These are phyloP conservation scores for Drosophila tripunctata DNA, from an alignment of 2,888 invertebrate species.

Conservation along the genomic window DNA sequence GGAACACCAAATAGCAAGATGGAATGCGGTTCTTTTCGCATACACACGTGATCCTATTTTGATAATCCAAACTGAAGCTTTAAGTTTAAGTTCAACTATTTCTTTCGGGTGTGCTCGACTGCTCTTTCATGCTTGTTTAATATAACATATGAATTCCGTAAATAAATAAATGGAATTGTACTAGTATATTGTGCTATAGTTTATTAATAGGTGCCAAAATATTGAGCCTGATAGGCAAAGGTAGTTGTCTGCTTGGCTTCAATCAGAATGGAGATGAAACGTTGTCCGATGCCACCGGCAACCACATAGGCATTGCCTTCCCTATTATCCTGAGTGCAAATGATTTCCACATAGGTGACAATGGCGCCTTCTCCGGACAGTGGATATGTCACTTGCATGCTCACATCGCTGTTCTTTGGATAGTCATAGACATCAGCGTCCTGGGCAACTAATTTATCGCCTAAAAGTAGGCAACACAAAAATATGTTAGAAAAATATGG, in stretches of 20 bases:
- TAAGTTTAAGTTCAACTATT: too few species aligned
- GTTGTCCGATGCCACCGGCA: slow-evolving; percentile 82
- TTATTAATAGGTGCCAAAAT: slow-evolving; percentile 75
- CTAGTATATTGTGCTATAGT: too few species aligned
- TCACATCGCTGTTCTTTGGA: slow-evolving; percentile 74
- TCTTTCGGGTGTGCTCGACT: too few species aligned
- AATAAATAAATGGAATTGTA: too few species aligned
- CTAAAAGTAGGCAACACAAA: slow-evolving; percentile 58
- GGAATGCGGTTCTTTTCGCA: too few species aligned
- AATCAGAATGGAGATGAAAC: slow-evolving; percentile 79
- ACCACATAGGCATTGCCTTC: slow-evolving; percentile 82
- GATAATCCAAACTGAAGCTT: too few species aligned
- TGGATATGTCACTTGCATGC: slow-evolving; percentile 80
- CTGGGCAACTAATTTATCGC: slow-evolving; percentile 79
- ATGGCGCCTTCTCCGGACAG: slow-evolving; percentile 71
- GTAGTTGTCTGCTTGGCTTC: slow-evolving; percentile 78
- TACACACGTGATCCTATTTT: too few species aligned
- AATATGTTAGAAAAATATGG: background rate
- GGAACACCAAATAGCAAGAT: too few species aligned
- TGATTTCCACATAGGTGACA: slow-evolving; percentile 78
- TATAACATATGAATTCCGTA: too few species aligned
- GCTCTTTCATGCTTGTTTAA: too few species aligned
- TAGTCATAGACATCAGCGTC: slow-evolving; percentile 73
- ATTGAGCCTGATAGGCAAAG: slow-evolving; percentile 79
- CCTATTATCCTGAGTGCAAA: slow-evolving; percentile 73